Conservation (phyloP, 2,797 vertebrate species). For the Tragopan temminckii region DNA sequence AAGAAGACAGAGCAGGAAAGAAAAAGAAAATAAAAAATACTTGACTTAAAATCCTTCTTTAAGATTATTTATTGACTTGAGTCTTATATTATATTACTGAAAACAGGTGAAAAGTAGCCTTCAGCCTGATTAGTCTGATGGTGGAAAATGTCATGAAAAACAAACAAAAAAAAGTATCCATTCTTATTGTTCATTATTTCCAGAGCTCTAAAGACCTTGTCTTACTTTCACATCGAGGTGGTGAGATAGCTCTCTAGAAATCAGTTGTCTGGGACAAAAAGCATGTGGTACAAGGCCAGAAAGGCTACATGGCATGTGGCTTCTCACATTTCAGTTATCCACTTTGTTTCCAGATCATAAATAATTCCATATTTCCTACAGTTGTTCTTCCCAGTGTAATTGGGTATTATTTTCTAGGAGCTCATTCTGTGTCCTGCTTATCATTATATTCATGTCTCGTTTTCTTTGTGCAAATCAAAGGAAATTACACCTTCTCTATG, state of each 20-base stretch:
- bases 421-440: rapidly evolving
- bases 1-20: neutral
- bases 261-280: neutral
- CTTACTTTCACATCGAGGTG: neutral
- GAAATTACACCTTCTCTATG: neutral
- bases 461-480: neutral
- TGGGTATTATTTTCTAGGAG: neutral
- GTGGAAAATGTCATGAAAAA: neutral
- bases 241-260: neutral
- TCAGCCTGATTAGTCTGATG: neutral
- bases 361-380: neutral
- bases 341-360: neutral
- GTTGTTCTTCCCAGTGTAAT: neutral
- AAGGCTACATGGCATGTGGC: neutral
- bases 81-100: neutral
- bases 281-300: neutral
- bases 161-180: neutral
- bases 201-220: neutral
- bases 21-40: neutral
- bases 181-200: neutral
- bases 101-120: neutral
- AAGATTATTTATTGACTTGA: neutral
- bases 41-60: neutral
- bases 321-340: neutral
- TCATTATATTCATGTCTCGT: neutral